Conservation (phyloP, 2,797 vertebrate genomes). For the Liasis olivaceus region DNA sequence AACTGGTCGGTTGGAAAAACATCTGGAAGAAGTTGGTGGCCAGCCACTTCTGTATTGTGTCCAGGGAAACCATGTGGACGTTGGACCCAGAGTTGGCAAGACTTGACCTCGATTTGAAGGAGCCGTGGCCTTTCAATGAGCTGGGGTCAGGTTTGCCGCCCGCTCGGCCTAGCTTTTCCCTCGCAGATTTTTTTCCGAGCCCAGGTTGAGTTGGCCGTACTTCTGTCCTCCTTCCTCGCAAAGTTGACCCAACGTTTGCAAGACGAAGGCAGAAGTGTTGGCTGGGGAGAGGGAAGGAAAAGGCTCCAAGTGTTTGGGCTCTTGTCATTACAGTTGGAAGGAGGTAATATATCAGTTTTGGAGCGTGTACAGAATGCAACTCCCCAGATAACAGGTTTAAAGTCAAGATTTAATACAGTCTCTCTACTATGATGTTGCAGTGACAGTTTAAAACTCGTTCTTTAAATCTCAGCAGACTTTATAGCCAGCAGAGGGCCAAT, state of each 20-base stretch:
- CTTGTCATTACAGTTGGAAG: constrained; percentile 62
- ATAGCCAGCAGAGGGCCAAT: constrained; percentile 89
- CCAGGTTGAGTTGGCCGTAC: constrained; percentile 31
- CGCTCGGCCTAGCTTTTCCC: constrained; percentile 1
- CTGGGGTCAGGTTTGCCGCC: constrained; percentile 12
- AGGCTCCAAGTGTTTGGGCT: constrained; percentile 58
- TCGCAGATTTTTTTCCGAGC: background rate
- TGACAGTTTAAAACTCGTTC: constrained; percentile 96
- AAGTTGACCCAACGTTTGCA: constrained; percentile 52
- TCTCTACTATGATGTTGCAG: constrained; percentile 79
- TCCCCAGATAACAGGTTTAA: constrained; percentile 90
- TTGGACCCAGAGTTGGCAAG: background rate
- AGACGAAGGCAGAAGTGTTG: constrained; percentile 69
- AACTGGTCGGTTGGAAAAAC: background rate
- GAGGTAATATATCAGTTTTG: constrained; percentile 88
- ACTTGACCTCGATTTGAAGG: background rate
- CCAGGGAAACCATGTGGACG: background rate
- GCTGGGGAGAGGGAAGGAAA: constrained; percentile 8
- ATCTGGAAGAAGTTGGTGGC: background rate
- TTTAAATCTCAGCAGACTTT: constrained; percentile 92
- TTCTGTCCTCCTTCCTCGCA: constrained; percentile 33
- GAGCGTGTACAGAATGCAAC: constrained; percentile 89
- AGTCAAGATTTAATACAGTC: constrained; percentile 89
- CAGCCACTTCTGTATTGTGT: background rate
- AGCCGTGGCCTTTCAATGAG: constrained; percentile 9